These are phyloP conservation scores for Bovichtus diacanthus DNA, from an alignment of 2,797 vertebrate genomes.

Conservation along the genomic window DNA sequence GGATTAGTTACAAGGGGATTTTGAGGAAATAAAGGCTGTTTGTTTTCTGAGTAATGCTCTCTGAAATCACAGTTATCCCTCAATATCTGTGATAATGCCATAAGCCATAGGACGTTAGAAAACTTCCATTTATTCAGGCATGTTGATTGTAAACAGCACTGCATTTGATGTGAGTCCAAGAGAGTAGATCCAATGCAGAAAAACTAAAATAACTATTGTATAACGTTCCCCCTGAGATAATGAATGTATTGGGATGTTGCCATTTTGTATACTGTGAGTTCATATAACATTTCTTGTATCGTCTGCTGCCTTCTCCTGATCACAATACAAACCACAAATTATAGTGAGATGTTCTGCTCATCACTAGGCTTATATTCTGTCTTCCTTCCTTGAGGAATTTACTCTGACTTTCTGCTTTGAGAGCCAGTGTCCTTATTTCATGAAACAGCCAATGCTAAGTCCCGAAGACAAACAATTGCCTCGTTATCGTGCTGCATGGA, in stretches of 20 bases:
- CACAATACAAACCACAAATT: neutral
- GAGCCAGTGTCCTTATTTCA: conserved; percentile 17
- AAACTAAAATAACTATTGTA: conserved; percentile 1
- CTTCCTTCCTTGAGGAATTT: conserved; percentile 9
- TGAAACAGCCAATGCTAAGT: conserved; percentile 26
- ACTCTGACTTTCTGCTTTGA: conserved; percentile 18
- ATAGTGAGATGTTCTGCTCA: neutral
- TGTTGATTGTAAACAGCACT: conserved; percentile 23
- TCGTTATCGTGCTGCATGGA: conserved; percentile 33
- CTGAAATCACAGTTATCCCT: conserved; percentile 44
- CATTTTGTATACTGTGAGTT: neutral
- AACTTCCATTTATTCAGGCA: conserved; percentile 19
- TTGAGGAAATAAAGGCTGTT: conserved; percentile 33
- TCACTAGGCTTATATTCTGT: neutral
- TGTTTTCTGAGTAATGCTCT: conserved; percentile 38
- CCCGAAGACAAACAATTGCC: conserved; percentile 32
- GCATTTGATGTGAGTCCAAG: conserved; percentile 31
- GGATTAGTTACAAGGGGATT: conserved; percentile 28
- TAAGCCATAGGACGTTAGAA: conserved; percentile 36
- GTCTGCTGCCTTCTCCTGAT: neutral
- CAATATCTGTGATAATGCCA: conserved; percentile 39
- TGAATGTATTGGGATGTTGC: neutral
- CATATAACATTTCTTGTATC: neutral
- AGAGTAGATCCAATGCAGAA: conserved; percentile 2
- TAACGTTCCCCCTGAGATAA: neutral